Evolutionary conservation across 2,797 vertebrate genomes (phyloP).

Genomic region (Taeniopygia guttata): DNA sequence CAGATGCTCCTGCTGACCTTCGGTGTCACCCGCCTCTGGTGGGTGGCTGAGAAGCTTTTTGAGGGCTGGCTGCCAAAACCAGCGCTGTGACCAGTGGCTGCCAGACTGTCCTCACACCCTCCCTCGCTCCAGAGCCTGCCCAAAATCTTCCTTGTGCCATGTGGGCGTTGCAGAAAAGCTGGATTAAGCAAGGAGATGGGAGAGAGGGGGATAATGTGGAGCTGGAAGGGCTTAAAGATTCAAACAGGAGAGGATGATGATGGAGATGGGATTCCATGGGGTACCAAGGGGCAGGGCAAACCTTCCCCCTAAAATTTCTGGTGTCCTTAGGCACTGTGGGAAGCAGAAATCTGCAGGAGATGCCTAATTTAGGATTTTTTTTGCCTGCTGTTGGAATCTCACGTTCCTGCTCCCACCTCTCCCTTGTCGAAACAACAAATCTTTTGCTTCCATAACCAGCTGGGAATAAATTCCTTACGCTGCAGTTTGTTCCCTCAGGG

Average conservation of each 20-base stretch:
- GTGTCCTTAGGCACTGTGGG: background rate
- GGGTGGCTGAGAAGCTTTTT: background rate
- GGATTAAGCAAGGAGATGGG: background rate
- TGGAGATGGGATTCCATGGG: background rate
- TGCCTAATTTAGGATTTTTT: background rate
- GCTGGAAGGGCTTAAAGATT: background rate
- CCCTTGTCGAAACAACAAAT: background rate
- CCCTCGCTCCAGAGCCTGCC: background rate
- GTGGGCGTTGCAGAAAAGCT: background rate
- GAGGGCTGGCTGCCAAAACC: background rate
- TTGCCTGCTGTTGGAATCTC: background rate
- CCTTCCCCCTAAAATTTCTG: background rate
- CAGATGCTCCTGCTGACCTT: background rate
- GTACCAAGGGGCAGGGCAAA: background rate
- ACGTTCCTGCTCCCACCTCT: accelerated
- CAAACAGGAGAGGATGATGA: background rate
- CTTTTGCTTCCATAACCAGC: background rate
- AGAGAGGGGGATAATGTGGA: background rate
- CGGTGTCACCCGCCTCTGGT: background rate
- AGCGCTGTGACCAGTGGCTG: background rate
- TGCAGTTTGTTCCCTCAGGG: background rate
- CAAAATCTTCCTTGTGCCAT: background rate
- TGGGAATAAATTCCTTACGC: background rate
- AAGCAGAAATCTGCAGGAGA: background rate
- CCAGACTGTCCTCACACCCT: slow-evolving; percentile 25